Conservation (phyloP, 2,113 vertebrate species). For the Gobius niger region DNA sequence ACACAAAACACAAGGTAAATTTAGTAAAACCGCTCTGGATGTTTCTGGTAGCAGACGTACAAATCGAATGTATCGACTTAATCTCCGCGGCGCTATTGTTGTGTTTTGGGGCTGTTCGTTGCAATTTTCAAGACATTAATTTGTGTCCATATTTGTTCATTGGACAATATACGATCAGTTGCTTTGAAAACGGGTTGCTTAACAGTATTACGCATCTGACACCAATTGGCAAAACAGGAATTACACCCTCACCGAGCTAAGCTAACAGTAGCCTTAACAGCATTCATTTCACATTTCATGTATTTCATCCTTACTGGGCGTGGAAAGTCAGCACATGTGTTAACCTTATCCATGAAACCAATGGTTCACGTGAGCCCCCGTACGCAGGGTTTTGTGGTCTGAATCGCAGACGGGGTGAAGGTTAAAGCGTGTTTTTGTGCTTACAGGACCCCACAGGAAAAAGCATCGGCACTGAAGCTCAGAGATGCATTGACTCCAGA, state of each 20-base stretch:
- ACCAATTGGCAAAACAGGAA: too few relatives aligned
- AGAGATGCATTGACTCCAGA: slow-evolving; percentile 50
- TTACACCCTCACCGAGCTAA: slow-evolving; percentile 9
- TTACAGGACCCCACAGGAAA: slow-evolving; percentile 30
- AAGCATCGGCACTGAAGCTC: slow-evolving; percentile 9
- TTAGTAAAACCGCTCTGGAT: neutral
- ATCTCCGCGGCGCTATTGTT: slow-evolving; percentile 51
- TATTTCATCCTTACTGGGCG: slow-evolving; percentile 49
- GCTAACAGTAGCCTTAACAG: slow-evolving; percentile 34
- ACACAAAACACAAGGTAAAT: slow-evolving; percentile 36
- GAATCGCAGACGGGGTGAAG: neutral
- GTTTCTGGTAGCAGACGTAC: neutral
- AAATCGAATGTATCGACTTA: neutral
- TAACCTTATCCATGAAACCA: neutral
- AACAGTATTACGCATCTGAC: neutral
- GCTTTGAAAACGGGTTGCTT: neutral
- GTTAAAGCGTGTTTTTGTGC: neutral
- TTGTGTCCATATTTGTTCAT: neutral
- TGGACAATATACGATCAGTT: slow-evolving; percentile 15
- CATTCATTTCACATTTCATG: slow-evolving; percentile 27
- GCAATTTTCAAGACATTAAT: slow-evolving; percentile 19
- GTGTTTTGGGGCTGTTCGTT: slow-evolving; percentile 52
- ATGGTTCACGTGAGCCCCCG: neutral
- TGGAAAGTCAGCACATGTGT: slow-evolving; percentile 62
- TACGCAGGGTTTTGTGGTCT: neutral